Conservation (phyloP, 2,888 invertebrate genomes). For the Eupithecia abbreviata region DNA sequence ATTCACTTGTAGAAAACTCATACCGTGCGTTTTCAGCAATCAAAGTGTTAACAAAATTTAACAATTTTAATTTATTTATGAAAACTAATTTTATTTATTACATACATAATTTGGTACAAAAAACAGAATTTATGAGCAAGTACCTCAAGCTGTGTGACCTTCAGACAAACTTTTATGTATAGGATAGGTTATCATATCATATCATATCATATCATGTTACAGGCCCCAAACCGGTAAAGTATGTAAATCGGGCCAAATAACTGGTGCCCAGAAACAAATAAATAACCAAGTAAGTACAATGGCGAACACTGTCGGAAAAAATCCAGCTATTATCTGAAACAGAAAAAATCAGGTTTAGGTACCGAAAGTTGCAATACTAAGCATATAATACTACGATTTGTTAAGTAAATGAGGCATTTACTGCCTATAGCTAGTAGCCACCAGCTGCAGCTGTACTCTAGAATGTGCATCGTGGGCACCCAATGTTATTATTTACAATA, state of each 20-base stretch:
- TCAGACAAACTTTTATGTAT: not conserved
- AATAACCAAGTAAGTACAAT: conserved; percentile 59
- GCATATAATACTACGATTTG: not conserved
- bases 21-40: too few relatives aligned
- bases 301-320: conserved; percentile 58
- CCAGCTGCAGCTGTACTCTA: too few relatives aligned
- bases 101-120: not conserved
- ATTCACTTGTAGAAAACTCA: too few relatives aligned
- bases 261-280: conserved; percentile 62
- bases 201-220: not conserved
- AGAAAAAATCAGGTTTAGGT: not conserved
- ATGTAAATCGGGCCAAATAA: conserved; percentile 64
- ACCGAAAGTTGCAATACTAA: not conserved
- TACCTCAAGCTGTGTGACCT: not conserved
- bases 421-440: too few relatives aligned
- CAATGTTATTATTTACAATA: too few relatives aligned
- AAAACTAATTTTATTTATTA: too few relatives aligned
- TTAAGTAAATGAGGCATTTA: not conserved
- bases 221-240: conserved; percentile 21
- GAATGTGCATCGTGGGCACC: too few relatives aligned
- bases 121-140: not conserved
- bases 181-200: not conserved
- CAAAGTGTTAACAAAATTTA: too few relatives aligned
- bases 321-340: conserved; percentile 67
- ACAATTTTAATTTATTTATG: too few relatives aligned